A percentile compares a stretch with the other conserved stretches of the same genome.
Conservation (phyloP, 1,140 invertebrate genomes). For the Meteorus sp. region DNA sequence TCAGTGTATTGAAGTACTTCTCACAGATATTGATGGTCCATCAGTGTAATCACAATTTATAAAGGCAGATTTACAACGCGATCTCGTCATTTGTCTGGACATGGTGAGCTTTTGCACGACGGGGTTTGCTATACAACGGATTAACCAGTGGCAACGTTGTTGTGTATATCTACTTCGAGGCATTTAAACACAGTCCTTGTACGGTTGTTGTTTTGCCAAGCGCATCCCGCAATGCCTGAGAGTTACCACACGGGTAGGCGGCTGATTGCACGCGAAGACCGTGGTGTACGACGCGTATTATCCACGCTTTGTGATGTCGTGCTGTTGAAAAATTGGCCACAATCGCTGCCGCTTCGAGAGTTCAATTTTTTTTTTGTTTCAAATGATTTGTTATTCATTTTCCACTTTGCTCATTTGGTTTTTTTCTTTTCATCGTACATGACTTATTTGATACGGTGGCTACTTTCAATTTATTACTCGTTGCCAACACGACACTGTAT, state of each 20-base stretch:
- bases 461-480: too few species aligned
- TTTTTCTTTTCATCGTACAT: too few species aligned
- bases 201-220: constrained; percentile 3
- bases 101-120: constrained; percentile 7
- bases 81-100: constrained; percentile 28
- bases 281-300: constrained; percentile 28
- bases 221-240: constrained; percentile 5
- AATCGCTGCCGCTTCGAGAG: background rate
- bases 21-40: too few species aligned
- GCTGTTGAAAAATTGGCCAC: constrained; percentile 29
- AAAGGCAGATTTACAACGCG: constrained; percentile 23
- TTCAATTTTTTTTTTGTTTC: constrained; percentile 13
- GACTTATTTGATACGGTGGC: too few species aligned
- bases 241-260: constrained; percentile 24
- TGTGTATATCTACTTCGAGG: constrained; percentile 26
- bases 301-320: constrained; percentile 28
- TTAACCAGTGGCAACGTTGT: constrained; percentile 12
- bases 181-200: constrained; percentile 29
- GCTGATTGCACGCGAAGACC: constrained; percentile 30
- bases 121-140: constrained; percentile 16
- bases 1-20: background rate
- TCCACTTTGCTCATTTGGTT: background rate
- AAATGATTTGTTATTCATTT: background rate
- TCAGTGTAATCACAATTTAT: constrained; percentile 29
- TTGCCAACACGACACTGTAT: too few species aligned